phyloP scores from a whole-genome alignment of 2,797 vertebrate species.

The Schizopygopsis pylzovi region DNA sequence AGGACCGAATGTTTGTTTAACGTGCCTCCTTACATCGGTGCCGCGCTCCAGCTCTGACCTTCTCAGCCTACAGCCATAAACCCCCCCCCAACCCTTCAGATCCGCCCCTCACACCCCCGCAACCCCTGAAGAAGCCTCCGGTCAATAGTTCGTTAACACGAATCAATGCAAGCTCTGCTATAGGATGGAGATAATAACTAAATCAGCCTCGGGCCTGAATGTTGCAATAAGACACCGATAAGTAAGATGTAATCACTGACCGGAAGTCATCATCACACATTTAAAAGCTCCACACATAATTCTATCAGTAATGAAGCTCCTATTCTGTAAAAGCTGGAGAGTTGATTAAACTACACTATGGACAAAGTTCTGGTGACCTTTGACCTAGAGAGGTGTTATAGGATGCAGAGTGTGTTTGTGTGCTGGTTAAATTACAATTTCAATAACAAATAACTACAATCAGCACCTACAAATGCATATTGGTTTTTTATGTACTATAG shows the following conservation, averaged over 20 bases:
- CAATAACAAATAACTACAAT: not conserved
- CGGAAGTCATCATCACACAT: not conserved
- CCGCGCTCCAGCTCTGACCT: constrained; percentile 39
- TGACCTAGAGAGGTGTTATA: not conserved
- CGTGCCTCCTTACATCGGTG: not conserved
- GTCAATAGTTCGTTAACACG: constrained; percentile 64
- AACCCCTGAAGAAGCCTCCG: constrained; percentile 59
- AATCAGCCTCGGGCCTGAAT: constrained; percentile 23
- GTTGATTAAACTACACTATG: not conserved
- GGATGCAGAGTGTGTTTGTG: not conserved
- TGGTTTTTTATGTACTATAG: not conserved
- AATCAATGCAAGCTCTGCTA: constrained; percentile 70
- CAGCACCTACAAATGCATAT: not conserved
- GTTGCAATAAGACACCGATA: not conserved
- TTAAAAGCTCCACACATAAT: not conserved
- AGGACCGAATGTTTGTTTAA: constrained; percentile 24
- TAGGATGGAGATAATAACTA: constrained; percentile 53
- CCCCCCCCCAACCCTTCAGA: constrained; percentile 64
- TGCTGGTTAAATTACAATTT: not conserved
- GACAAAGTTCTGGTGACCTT: not conserved
- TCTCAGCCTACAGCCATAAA: constrained; percentile 60
- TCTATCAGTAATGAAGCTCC: not conserved
- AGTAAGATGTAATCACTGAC: not conserved
- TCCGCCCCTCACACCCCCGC: constrained; percentile 35
- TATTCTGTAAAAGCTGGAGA: not conserved